phyloP scores from a whole-genome alignment of 2,113 vertebrate species.

The Zosterops hypoxanthus region DNA sequence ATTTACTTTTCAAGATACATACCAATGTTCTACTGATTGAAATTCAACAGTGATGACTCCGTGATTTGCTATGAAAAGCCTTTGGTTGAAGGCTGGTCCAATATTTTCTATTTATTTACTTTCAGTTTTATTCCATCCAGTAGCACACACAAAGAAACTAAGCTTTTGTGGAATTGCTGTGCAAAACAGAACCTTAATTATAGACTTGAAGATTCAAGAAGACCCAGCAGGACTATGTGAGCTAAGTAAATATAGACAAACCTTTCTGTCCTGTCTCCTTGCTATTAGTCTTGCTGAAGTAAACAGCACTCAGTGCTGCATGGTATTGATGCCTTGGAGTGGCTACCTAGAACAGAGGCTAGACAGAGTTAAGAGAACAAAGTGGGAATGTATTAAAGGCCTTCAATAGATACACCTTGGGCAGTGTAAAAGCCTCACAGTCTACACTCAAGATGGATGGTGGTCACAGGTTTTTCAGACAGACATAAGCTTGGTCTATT shows the following conservation, averaged over 20 bases:
- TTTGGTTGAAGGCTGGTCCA: neutral
- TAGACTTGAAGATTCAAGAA: neutral
- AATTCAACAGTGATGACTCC: neutral
- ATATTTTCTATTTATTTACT: conserved; percentile 26
- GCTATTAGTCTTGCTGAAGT: neutral
- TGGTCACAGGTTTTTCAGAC: neutral
- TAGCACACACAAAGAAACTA: neutral
- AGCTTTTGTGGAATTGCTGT: neutral
- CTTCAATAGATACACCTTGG: neutral
- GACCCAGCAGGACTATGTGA: neutral
- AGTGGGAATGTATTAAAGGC: neutral
- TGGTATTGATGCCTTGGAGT: neutral
- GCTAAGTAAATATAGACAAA: neutral
- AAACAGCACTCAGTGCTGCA: neutral
- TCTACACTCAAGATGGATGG: neutral
- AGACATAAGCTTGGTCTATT: neutral
- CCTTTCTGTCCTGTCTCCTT: neutral
- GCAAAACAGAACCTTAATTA: conserved; percentile 15
- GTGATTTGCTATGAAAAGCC: neutral
- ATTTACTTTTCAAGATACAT: neutral
- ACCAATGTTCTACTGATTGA: neutral
- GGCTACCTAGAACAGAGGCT: neutral
- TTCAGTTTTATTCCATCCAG: neutral
- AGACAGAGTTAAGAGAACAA: neutral
- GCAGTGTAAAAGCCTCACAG: neutral